Percentiles rank a stretch among this genome's conserved stretches.
These are phyloP conservation scores for Lagodon rhomboides DNA, from an alignment of 2,797 vertebrate species.

Conservation along the genomic window DNA sequence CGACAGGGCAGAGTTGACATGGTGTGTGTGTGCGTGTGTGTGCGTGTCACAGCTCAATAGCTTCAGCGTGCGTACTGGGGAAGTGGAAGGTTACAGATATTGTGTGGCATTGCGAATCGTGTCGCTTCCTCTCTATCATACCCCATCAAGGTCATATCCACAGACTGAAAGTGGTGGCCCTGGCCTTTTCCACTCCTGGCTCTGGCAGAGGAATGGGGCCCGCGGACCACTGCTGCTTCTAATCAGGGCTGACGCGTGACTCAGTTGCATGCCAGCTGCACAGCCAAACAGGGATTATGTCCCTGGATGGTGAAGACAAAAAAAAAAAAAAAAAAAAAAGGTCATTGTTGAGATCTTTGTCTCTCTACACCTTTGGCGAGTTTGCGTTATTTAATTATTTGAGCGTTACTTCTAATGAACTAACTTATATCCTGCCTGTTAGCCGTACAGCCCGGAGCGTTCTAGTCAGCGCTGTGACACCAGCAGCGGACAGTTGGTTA, in stretches of 20 bases:
- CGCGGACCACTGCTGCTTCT: constrained; percentile 85
- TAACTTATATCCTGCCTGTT: constrained; percentile 39
- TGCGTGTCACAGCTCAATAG: constrained; percentile 76
- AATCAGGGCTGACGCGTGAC: constrained; percentile 89
- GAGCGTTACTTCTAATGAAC: constrained; percentile 63
- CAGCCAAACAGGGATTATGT: constrained; percentile 84
- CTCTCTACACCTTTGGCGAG: constrained; percentile 75
- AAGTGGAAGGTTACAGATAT: constrained; percentile 82
- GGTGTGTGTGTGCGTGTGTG: constrained; percentile 45
- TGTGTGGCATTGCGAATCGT: constrained; percentile 80
- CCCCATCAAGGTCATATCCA: constrained; percentile 84
- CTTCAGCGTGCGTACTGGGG: constrained; percentile 60
- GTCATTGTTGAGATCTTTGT: constrained; percentile 82
- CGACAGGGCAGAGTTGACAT: constrained; percentile 67
- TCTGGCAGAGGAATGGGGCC: constrained; percentile 81
- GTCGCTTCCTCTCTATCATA: constrained; percentile 83
- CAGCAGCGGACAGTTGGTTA: constrained; percentile 58
- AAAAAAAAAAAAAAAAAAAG: constrained; percentile 78
- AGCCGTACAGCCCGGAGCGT: constrained; percentile 44
- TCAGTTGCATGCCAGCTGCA: constrained; percentile 86
- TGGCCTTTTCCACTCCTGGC: constrained; percentile 84
- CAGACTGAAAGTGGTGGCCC: constrained; percentile 82
- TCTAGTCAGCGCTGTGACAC: constrained; percentile 53
- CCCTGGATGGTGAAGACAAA: constrained; percentile 84
- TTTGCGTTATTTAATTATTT: constrained; percentile 67